Conservation (phyloP, 2,888 invertebrate species). For the Monoplex corrugatus region DNA sequence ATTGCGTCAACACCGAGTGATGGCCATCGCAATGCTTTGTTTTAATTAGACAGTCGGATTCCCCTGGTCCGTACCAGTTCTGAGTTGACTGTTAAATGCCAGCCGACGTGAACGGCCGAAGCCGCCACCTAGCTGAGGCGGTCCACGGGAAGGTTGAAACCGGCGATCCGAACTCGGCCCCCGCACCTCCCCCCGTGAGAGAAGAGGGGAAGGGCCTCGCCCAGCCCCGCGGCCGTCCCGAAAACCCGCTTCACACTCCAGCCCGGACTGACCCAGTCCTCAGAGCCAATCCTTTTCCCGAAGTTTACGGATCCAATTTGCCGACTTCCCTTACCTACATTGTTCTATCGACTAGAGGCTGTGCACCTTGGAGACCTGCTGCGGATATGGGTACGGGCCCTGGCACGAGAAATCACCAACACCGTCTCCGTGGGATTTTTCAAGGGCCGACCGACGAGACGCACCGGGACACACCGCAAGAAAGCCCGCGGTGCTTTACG, state of each 20-base stretch:
- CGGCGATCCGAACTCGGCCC: no score
- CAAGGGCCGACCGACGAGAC: no score
- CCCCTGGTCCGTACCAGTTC: no score
- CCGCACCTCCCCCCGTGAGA: no score
- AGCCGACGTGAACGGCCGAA: constrained; percentile 44
- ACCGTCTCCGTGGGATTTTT: no score
- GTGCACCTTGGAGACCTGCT: constrained; percentile 89
- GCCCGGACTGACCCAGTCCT: constrained; percentile 73
- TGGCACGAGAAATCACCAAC: constrained; percentile 70
- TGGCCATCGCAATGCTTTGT: constrained; percentile 62
- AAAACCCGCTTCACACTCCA: constrained; percentile 83
- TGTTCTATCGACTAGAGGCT: constrained; percentile 81
- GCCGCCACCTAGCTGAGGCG: constrained; percentile 68
- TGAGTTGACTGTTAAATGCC: constrained; percentile 81
- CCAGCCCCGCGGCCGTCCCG: constrained; percentile 76
- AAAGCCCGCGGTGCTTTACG: no score
- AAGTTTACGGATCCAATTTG: constrained; percentile 85
- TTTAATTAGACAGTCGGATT: no score
- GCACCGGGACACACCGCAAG: constrained; percentile 67
- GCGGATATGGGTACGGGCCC: constrained; percentile 86
- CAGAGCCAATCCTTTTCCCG: no score
- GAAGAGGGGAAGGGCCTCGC: constrained; percentile 61
- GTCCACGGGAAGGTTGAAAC: constrained; percentile 67
- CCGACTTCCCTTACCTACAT: constrained; percentile 46
- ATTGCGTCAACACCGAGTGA: constrained; percentile 84